Evolutionary conservation across 2,888 invertebrate genomes (phyloP).

Genomic region (Pasiphila rectangulata): DNA sequence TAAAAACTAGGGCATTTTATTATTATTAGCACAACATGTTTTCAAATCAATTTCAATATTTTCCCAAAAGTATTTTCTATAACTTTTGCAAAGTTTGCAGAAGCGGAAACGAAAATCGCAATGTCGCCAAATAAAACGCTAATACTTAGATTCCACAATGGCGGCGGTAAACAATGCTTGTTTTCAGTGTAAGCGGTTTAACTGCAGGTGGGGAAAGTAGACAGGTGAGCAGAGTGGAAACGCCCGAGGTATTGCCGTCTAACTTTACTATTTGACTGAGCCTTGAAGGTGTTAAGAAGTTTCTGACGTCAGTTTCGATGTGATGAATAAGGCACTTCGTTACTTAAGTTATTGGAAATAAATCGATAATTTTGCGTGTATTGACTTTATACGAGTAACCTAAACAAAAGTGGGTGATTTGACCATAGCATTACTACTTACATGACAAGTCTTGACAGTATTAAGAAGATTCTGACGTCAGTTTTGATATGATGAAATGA

Average conservation of each 20-base stretch:
- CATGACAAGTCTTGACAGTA: background rate
- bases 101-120: constrained; percentile 7
- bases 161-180: constrained; percentile 48
- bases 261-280: constrained; percentile 12
- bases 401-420: too few relatives aligned
- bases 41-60: background rate
- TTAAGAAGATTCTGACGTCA: background rate
- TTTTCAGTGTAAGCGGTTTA: constrained; percentile 61
- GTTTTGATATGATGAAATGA: background rate
- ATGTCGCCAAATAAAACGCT: constrained; percentile 17
- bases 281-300: background rate
- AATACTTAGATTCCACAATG: constrained; percentile 24
- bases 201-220: constrained; percentile 49
- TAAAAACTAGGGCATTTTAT: too few relatives aligned
- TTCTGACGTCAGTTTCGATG: background rate
- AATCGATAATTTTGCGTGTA: too few relatives aligned
- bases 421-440: constrained; percentile 13
- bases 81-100: background rate
- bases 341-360: background rate
- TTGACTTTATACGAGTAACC: too few relatives aligned
- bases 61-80: background rate
- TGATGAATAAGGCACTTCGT: background rate
- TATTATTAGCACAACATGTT: too few relatives aligned
- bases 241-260: constrained; percentile 12
- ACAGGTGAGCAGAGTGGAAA: constrained; percentile 48